Percentiles rank a stretch among this genome's conserved stretches.
These are phyloP conservation scores for Augochlora pura DNA, from an alignment of 1,140 invertebrate species.

Conservation along the genomic window DNA sequence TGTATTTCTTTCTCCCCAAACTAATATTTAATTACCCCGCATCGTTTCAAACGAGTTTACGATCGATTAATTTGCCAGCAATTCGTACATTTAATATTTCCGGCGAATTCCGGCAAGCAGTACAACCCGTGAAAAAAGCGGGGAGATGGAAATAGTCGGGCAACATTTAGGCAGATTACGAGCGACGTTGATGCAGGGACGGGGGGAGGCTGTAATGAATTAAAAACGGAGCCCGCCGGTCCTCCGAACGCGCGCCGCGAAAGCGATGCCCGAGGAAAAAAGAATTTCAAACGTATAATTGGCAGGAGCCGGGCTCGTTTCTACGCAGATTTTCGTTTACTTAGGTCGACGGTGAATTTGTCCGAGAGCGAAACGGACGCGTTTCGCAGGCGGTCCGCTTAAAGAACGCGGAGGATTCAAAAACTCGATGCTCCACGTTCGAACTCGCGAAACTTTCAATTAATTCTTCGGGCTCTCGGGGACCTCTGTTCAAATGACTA, in stretches of 20 bases:
- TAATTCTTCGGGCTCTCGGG: no score
- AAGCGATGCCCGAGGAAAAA: background rate
- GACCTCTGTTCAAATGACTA: no score
- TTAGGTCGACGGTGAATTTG: background rate
- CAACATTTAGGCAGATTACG: background rate
- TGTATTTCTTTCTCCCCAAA: no score
- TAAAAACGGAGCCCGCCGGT: background rate
- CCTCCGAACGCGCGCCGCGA: background rate
- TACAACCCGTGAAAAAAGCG: no score
- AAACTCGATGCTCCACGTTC: no score
- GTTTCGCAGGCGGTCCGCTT: background rate
- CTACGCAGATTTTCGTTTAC: background rate
- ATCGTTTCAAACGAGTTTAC: no score
- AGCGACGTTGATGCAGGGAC: background rate
- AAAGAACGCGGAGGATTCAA: background rate
- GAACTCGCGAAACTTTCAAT: no score
- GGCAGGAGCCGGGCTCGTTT: background rate
- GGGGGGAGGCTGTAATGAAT: background rate
- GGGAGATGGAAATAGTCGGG: background rate
- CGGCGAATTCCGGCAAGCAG: no score
- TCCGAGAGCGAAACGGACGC: background rate
- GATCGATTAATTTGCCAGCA: no score
- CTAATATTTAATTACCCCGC: no score
- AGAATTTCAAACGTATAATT: conserved; percentile 3
- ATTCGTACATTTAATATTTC: no score